phyloP scores from a whole-genome alignment of 2,113 vertebrate species.

The Fulica atra region DNA sequence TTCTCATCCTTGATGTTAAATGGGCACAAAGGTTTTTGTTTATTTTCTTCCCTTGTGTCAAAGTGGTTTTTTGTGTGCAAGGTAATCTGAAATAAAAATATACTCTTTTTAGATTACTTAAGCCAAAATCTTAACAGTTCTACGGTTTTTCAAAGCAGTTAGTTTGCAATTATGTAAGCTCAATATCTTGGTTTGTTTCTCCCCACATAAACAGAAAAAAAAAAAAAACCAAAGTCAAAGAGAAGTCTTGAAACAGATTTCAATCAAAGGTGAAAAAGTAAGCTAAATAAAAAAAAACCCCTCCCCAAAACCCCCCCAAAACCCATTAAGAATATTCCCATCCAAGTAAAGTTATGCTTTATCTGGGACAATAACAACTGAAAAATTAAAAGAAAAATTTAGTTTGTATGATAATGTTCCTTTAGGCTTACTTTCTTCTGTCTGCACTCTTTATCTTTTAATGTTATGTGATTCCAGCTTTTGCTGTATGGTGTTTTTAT shows the following conservation, averaged over 20 bases:
- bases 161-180: background rate
- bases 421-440: conserved; percentile 34
- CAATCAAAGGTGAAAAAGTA: background rate
- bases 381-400: conserved; percentile 45
- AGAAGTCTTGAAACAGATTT: background rate
- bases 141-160: background rate
- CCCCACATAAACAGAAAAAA: background rate
- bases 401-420: conserved; percentile 29
- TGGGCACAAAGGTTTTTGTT: background rate
- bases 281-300: background rate
- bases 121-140: background rate
- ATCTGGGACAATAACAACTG: conserved; percentile 11
- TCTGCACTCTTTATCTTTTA: conserved; percentile 7
- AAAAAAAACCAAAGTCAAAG: background rate
- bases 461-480: background rate
- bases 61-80: background rate
- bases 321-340: background rate
- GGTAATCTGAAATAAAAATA: background rate
- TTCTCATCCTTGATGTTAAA: background rate
- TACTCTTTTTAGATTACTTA: background rate
- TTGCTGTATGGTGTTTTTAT: background rate
- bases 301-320: background rate
- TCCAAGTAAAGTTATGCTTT: background rate
- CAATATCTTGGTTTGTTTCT: background rate
- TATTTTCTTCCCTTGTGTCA: background rate